Base-by-base conservation (phyloP, 2,797 vertebrate genomes). In the Hydrophis major region DNA sequence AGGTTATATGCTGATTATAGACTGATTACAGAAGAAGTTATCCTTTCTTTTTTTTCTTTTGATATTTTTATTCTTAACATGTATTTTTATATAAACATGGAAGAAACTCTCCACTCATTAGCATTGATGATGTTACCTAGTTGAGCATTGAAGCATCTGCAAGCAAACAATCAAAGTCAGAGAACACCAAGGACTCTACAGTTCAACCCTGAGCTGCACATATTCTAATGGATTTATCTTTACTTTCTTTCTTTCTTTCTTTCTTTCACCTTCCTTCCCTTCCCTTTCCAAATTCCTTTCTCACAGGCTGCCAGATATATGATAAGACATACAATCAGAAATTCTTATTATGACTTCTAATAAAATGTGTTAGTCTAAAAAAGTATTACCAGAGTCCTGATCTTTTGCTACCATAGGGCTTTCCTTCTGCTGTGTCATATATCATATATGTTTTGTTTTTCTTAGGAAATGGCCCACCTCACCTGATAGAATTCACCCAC, bases 401-500 rank as follows among this genome's bases (percentile, higher is more conserved):
- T 42, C 37, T 47, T 83, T 83, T 42, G 37, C 74, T 78, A 78
- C 7, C 7, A 22, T 42, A 78, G 20, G 37, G 32, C 4, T 78
- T 8, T 78, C 74, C 20, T 78, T 42, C 32, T 78, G 20, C 37
- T 22, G 18, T 78, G 8, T 1, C 74, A 83, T 12, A 25, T 5
- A 25, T 83, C 25, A 83, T 42, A 20, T 32, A 27, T 25, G 28
- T 2, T 86, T 89, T 42, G 10, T 56, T 12, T 53, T 47, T 89
- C 42, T 87, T 69, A 53, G 11, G 16, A 57, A 50, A 20, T 57
- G 32, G 25, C 28, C 42, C 59, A 89, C 59, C 91, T 83, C 96
- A 99, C 99, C 98, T 99, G 99, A 95, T 95, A 97, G 97, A 99
- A 99, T 91, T 98, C 96, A 63, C 94, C 93, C 27, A 98, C 98